These are phyloP conservation scores for Amblyopsis rosae DNA, from an alignment of 2,113 vertebrate species.

Conservation along the genomic window DNA sequence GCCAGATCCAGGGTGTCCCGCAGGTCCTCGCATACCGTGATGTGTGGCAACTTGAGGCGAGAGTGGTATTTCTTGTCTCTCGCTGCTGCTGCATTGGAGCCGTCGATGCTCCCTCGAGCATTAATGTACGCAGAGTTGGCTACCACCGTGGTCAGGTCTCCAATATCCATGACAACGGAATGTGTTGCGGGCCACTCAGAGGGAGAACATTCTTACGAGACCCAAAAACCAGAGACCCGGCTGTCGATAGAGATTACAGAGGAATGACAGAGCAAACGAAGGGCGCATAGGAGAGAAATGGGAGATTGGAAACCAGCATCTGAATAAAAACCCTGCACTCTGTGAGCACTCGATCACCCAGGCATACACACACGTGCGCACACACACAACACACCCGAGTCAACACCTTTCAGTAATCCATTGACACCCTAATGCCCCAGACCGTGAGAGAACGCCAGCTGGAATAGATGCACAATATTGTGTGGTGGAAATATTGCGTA, in stretches of 20 bases:
- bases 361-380: conserved; percentile 10
- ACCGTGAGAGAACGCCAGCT: conserved; percentile 54
- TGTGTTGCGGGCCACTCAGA: conserved; percentile 38
- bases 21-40: conserved; percentile 78
- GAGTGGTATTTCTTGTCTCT: conserved; percentile 80
- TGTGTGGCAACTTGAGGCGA: conserved; percentile 80
- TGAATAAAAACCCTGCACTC: conserved; percentile 48
- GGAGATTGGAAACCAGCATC: conserved; percentile 32
- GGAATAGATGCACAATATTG: conserved; percentile 23
- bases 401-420: conserved; percentile 82
- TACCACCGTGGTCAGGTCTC: conserved; percentile 79
- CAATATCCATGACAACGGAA: conserved; percentile 76
- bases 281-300: conserved; percentile 28
- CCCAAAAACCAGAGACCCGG: conserved; percentile 11
- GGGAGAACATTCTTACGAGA: conserved; percentile 45
- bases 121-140: conserved; percentile 83
- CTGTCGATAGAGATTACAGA: conserved; percentile 13
- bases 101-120: conserved; percentile 79
- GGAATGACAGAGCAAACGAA: conserved; percentile 19
- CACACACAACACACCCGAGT: conserved; percentile 80
- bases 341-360: conserved; percentile 35
- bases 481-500: conserved; percentile 18
- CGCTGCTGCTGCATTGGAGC: conserved; percentile 63
- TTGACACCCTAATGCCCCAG: conserved; percentile 79
- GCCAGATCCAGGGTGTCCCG: conserved; percentile 71